A percentile compares a stretch with the other conserved stretches of the same genome.
Evolutionary conservation across 2,888 invertebrate genomes (phyloP).

Genomic region (Linnaemya vulpina): DNA sequence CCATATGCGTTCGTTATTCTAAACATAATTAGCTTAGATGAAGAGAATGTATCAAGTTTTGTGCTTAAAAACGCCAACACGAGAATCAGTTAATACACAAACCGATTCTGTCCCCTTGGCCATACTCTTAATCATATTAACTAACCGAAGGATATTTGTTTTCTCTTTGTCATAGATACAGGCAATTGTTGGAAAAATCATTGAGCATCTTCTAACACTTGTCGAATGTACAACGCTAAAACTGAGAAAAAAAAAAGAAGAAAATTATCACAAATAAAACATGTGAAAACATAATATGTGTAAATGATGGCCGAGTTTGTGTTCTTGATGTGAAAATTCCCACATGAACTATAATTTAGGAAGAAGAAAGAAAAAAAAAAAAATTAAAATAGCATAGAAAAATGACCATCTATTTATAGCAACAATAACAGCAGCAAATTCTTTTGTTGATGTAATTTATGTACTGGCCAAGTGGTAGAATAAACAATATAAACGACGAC

Average conservation of each 20-base stretch:
- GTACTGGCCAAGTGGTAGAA: slow-evolving; percentile 57
- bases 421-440: slow-evolving; percentile 49
- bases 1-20: slow-evolving; percentile 49
- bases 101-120: neutral
- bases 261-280: neutral
- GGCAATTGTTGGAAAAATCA: slow-evolving; percentile 6
- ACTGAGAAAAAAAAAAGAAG: neutral
- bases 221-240: slow-evolving; percentile 21
- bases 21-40: slow-evolving; percentile 68
- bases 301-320: slow-evolving; percentile 48
- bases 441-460: slow-evolving; percentile 67
- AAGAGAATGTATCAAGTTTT: slow-evolving; percentile 63
- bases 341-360: slow-evolving; percentile 65
- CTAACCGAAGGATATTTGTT: slow-evolving; percentile 39
- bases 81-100: neutral
- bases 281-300: slow-evolving; percentile 46
- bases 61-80: slow-evolving; percentile 23
- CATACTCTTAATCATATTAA: slow-evolving; percentile 23
- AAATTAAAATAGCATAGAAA: too few species aligned
- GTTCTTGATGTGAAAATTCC: slow-evolving; percentile 56
- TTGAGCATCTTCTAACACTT: slow-evolving; percentile 52
- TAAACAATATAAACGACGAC: slow-evolving; percentile 36
- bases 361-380: neutral
- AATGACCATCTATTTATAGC: slow-evolving; percentile 36
- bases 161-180: slow-evolving; percentile 32